Percentiles rank a stretch among this genome's conserved stretches.
phyloP scores from a whole-genome alignment of 2,113 vertebrate species.

The Cynocephalus volans region DNA sequence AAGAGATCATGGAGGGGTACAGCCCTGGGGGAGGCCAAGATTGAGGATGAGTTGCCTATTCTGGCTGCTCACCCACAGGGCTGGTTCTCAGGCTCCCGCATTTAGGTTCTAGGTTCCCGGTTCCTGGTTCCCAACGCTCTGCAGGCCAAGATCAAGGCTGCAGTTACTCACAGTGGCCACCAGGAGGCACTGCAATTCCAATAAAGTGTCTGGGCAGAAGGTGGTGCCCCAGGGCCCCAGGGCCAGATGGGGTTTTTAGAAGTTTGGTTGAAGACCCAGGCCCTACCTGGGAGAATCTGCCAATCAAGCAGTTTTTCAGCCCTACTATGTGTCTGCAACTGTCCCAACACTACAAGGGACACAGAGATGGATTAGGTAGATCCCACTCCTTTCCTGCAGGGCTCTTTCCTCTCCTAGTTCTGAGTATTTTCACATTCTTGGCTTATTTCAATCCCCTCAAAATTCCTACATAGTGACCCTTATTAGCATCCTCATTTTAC shows the following conservation, averaged over 20 bases:
- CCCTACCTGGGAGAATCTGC: not conserved
- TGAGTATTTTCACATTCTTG: not conserved
- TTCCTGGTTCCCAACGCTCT: not conserved
- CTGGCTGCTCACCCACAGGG: not conserved
- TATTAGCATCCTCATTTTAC: not conserved
- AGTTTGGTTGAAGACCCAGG: not conserved
- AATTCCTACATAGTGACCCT: not conserved
- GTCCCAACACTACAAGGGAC: not conserved
- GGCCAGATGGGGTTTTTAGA: not conserved
- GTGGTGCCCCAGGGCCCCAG: not conserved
- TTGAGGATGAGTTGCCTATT: not conserved
- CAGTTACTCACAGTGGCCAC: constrained; percentile 69
- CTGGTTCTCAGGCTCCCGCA: accelerated
- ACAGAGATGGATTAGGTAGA: accelerated
- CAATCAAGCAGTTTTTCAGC: not conserved
- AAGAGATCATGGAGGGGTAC: not conserved
- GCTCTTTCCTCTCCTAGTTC: not conserved
- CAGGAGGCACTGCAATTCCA: constrained; percentile 78
- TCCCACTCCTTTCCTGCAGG: not conserved
- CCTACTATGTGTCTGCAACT: not conserved
- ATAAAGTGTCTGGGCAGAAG: not conserved
- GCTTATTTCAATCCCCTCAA: not conserved
- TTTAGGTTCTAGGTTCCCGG: not conserved
- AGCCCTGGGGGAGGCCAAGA: not conserved
- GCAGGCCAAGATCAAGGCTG: not conserved